Conservation (phyloP, 1,140 invertebrate species). For the Mesaphorura yosii region DNA sequence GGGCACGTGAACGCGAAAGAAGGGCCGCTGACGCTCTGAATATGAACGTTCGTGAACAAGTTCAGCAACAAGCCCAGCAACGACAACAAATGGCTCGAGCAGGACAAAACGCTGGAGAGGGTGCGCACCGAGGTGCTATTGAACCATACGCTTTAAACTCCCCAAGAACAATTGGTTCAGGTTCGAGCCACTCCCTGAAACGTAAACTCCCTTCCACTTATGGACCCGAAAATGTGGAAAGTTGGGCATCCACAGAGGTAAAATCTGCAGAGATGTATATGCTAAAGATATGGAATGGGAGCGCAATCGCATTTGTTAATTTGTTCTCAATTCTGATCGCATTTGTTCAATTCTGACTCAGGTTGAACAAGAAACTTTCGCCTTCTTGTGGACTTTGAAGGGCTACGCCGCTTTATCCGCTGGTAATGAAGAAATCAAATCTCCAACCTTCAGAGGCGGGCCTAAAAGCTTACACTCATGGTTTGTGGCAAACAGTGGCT, state of each 20-base stretch:
- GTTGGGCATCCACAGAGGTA: conserved; percentile 29
- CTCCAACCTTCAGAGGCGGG: conserved; percentile 25
- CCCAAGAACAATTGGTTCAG: neutral
- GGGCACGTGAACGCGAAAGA: conserved; percentile 24
- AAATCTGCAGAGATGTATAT: neutral
- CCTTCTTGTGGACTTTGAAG: conserved; percentile 28
- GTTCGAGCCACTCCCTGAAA: conserved; percentile 11
- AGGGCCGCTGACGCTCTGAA: neutral
- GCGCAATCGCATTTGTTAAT: neutral
- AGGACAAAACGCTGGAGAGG: neutral
- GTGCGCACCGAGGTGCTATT: neutral
- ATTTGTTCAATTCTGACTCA: conserved; percentile 8
- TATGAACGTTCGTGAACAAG: conserved; percentile 3
- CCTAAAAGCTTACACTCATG: conserved; percentile 27
- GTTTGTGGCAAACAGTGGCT: too few relatives aligned
- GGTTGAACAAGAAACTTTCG: conserved; percentile 30
- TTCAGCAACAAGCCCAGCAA: conserved; percentile 3
- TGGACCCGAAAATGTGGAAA: conserved; percentile 29
- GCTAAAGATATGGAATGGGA: conserved; percentile 1
- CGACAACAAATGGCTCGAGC: neutral
- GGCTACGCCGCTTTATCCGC: conserved; percentile 19
- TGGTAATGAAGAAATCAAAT: conserved; percentile 27
- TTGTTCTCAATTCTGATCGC: neutral
- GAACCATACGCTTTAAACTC: neutral
- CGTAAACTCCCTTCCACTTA: conserved; percentile 14